These are phyloP conservation scores for Cathartes aura DNA, from an alignment of 2,113 vertebrate species.

Conservation along the genomic window DNA sequence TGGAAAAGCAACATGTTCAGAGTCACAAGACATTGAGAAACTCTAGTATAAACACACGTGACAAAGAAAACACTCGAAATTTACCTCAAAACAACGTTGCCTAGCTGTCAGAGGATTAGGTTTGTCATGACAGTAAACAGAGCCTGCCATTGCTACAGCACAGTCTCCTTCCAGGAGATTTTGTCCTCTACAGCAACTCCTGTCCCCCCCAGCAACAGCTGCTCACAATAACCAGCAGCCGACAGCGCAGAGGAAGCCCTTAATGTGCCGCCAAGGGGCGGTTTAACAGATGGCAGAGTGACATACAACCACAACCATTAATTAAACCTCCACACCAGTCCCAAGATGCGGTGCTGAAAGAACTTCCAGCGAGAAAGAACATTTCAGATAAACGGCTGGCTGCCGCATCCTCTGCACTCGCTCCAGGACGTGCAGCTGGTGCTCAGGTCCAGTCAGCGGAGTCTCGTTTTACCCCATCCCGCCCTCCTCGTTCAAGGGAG, in stretches of 20 bases:
- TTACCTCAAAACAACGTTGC: background rate
- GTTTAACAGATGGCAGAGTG: slow-evolving; percentile 72
- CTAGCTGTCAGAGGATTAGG: background rate
- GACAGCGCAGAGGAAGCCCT: slow-evolving; percentile 56
- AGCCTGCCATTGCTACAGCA: background rate
- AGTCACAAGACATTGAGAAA: background rate
- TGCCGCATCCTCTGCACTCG: background rate
- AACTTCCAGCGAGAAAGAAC: slow-evolving; percentile 30
- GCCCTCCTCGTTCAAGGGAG: background rate
- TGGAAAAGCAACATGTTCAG: background rate
- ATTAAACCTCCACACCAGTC: slow-evolving; percentile 66
- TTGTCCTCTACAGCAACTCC: slow-evolving; percentile 48
- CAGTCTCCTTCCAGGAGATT: slow-evolving; percentile 62
- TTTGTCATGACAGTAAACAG: background rate
- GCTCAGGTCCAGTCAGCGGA: background rate
- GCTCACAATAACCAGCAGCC: slow-evolving; percentile 52
- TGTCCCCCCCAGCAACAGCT: slow-evolving; percentile 64
- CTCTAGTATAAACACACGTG: background rate
- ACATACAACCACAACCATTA: slow-evolving; percentile 75
- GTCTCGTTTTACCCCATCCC: background rate
- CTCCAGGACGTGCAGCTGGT: background rate
- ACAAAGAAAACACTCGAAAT: background rate
- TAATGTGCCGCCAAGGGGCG: slow-evolving; percentile 68
- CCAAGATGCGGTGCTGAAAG: slow-evolving; percentile 24
- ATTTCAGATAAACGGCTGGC: slow-evolving; percentile 41